Conservation (phyloP, 2,888 invertebrate species). For the Leucozona laternaria region DNA sequence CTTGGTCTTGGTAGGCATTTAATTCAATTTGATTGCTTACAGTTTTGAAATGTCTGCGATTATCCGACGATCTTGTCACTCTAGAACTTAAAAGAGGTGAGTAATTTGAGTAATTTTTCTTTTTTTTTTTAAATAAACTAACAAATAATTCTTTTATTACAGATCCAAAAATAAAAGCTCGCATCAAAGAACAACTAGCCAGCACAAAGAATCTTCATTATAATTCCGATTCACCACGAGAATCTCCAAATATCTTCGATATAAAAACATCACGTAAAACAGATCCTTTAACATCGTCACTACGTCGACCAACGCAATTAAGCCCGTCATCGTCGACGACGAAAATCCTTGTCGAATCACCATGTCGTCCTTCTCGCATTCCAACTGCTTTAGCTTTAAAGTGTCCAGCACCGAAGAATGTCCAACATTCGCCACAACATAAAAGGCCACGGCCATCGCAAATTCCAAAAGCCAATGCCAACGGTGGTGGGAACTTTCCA, state of each 20-base stretch:
- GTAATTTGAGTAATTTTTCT: conserved; percentile 77
- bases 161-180: conserved; percentile 95
- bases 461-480: conserved; percentile 82
- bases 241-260: conserved; percentile 85
- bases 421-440: conserved; percentile 82
- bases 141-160: conserved; percentile 67
- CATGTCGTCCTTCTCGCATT: conserved; percentile 85
- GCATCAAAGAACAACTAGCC: conserved; percentile 89
- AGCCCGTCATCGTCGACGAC: conserved; percentile 79
- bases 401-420: conserved; percentile 80
- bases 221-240: conserved; percentile 84
- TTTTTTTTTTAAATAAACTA: neutral
- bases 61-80: conserved; percentile 95
- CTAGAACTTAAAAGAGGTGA: conserved; percentile 96
- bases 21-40: conserved; percentile 84
- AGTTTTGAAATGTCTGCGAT: conserved; percentile 96
- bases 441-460: conserved; percentile 82
- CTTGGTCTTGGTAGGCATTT: conserved; percentile 14
- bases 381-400: conserved; percentile 84
- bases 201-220: conserved; percentile 85
- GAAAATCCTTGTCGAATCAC: conserved; percentile 79
- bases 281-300: conserved; percentile 80
- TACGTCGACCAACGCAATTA: conserved; percentile 80
- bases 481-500: conserved; percentile 76
- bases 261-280: conserved; percentile 77